A percentile compares a stretch with the other conserved stretches of the same genome.
phyloP scores from a whole-genome alignment of 1,140 invertebrate species.

The Daktulosphaira vitifoliae region DNA sequence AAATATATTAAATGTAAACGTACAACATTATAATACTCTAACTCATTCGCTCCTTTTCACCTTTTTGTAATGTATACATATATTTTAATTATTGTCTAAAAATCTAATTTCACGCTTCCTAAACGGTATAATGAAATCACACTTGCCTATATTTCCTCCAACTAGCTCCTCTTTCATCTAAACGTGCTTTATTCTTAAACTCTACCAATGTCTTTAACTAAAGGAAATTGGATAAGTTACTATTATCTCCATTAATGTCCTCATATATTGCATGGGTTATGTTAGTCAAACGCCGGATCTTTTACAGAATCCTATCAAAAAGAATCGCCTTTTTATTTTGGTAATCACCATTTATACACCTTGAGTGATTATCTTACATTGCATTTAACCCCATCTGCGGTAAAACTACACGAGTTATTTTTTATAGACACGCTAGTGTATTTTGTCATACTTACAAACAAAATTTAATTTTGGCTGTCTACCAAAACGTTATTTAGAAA shows the following conservation, averaged over 20 bases:
- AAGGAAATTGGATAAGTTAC: slow-evolving; percentile 24
- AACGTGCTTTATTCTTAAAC: background rate
- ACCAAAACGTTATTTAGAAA: too few relatives aligned
- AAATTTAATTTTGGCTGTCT: too few relatives aligned
- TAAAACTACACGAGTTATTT: too few relatives aligned
- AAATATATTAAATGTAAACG: background rate
- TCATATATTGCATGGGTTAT: too few relatives aligned
- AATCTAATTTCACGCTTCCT: slow-evolving; percentile 28
- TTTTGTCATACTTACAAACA: too few relatives aligned
- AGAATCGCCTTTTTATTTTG: too few relatives aligned
- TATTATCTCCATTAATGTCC: background rate
- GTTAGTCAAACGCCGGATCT: too few relatives aligned
- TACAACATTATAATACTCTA: slow-evolving; percentile 9
- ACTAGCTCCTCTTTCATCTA: background rate
- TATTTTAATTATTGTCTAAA: slow-evolving; percentile 20
- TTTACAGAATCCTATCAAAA: too few relatives aligned
- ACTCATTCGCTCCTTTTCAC: background rate
- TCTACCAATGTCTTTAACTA: background rate
- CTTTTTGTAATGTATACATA: background rate
- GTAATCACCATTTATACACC: too few relatives aligned
- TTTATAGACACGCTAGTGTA: too few relatives aligned
- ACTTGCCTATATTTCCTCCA: background rate
- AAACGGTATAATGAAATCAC: slow-evolving; percentile 15
- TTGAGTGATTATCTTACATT: too few relatives aligned
- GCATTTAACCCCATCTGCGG: too few relatives aligned